These are phyloP conservation scores for Eriocheir sinensis DNA, from an alignment of 1,140 invertebrate species.

Conservation along the genomic window DNA sequence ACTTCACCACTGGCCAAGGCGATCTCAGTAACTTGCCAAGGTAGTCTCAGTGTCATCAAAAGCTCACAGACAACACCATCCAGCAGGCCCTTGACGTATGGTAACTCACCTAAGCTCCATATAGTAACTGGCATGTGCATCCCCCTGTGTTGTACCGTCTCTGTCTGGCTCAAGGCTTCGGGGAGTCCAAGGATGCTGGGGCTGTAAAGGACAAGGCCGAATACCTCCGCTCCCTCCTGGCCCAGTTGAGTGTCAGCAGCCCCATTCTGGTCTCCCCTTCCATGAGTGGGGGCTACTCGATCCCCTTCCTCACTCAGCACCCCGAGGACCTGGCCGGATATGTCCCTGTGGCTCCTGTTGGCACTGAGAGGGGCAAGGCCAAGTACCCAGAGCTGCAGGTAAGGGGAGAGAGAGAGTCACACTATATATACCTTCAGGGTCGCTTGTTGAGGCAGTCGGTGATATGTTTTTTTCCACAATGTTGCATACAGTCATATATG, in stretches of 20 bases:
- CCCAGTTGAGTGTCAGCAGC: constrained; percentile 13
- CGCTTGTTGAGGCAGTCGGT: too few relatives aligned
- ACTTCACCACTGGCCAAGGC: background rate
- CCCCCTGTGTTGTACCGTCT: background rate
- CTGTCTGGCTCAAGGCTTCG: constrained; percentile 57
- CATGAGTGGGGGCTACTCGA: constrained; percentile 82
- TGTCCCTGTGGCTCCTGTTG: constrained; percentile 82
- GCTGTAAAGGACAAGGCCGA: constrained; percentile 46
- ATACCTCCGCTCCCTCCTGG: constrained; percentile 56
- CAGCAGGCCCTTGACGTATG: background rate
- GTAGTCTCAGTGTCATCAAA: background rate
- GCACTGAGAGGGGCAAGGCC: constrained; percentile 79
- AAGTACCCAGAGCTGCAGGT: constrained; percentile 46
- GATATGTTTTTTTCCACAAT: background rate
- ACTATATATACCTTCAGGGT: too few relatives aligned
- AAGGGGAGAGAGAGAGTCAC: too few relatives aligned
- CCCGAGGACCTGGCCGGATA: constrained; percentile 80
- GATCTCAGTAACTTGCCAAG: background rate
- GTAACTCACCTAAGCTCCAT: background rate
- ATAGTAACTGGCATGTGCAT: constrained; percentile 13
- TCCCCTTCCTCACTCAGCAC: constrained; percentile 81
- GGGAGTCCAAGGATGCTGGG: constrained; percentile 42
- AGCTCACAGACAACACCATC: background rate
- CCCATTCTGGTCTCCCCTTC: constrained; percentile 83
- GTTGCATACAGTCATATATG: background rate